Evolutionary conservation across 2,113 vertebrate species (phyloP), one percentile per base, ranked within the genome.

Genomic region (Chionodraco myersi): DNA sequence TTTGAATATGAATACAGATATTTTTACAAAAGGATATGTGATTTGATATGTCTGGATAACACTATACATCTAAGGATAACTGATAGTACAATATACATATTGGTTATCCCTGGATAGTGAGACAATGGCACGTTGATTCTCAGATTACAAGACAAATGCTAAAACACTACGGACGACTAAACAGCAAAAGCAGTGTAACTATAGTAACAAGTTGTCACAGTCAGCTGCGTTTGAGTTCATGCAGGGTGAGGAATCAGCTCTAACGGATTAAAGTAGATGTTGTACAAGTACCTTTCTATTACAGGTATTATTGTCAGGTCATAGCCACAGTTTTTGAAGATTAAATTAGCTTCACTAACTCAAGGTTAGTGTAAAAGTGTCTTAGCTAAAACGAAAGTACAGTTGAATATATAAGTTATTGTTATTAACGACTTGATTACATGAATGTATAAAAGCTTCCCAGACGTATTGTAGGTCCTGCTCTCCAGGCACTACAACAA

Each of bases 401-500:
- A 6, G 36, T 41, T 52, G 1, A 44, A 36, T 44, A 23, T 1
- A 16, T 57, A 48, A 14, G 3, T 15, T 14, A 13, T 48, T 48
- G 62, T 18, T n/a, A 44, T 26, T 26, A 10, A 49, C 41, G 44
- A 21, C 7, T 53, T 14, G 11, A 69, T 23, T 56, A 6, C 10
- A 10, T 12, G 10, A 21, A 16, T 62, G 49, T 10, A n/a, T 21
- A 62, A 47, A 65, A 67, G 48, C 45, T 47, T 54, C 23, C 61
- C 18, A 65, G 71, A 26, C 26, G 11, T 26, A 26, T 51, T 52
- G 53, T 13, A 74, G 74, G 65, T 77, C 16, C 70, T 67, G 47
- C 73, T 71, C 64, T 85, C 64, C 10, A 56, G 15, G 61, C 77
- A 48, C 61, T 62, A 34, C 54, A 59, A 77, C 75, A 73, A 9